Percentiles rank a stretch among this genome's conserved stretches.
These are phyloP conservation scores for Gari tellinella DNA, from an alignment of 2,888 invertebrate genomes.

Conservation along the genomic window DNA sequence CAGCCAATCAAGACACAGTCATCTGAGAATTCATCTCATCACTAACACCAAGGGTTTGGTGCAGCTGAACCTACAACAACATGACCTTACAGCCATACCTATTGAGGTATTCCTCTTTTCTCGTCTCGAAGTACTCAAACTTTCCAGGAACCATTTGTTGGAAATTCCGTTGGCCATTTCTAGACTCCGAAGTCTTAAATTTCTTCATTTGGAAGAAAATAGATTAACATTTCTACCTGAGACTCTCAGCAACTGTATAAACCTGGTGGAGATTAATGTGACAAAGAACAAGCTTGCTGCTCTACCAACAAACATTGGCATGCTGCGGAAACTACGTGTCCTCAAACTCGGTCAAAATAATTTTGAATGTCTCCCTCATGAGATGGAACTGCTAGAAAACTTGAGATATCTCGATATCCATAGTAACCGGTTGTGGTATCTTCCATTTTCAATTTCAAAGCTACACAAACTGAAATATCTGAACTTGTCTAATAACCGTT, in stretches of 20 bases:
- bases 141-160: conserved; percentile 76
- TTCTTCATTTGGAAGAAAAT: conserved; percentile 76
- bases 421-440: conserved; percentile 79
- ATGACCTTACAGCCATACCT: conserved; percentile 70
- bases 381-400: conserved; percentile 75
- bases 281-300: conserved; percentile 71
- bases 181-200: conserved; percentile 72
- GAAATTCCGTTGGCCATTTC: conserved; percentile 75
- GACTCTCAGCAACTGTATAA: conserved; percentile 79
- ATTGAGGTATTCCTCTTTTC: conserved; percentile 73
- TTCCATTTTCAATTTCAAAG: conserved; percentile 78
- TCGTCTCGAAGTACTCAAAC: conserved; percentile 75
- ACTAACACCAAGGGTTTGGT: conserved; percentile 65
- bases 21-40: conserved; percentile 58
- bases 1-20: conserved; percentile 2
- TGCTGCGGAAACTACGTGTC: conserved; percentile 54
- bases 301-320: conserved; percentile 69
- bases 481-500: conserved; percentile 78
- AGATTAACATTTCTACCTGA: conserved; percentile 75
- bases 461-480: conserved; percentile 74
- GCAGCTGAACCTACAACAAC: conserved; percentile 75
- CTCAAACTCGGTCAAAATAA: conserved; percentile 78
- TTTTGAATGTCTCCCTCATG: conserved; percentile 79
- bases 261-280: conserved; percentile 72
- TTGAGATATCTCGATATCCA: conserved; percentile 78